Conservation (phyloP, 1,140 invertebrate species). For the Drosophila takahashii region DNA sequence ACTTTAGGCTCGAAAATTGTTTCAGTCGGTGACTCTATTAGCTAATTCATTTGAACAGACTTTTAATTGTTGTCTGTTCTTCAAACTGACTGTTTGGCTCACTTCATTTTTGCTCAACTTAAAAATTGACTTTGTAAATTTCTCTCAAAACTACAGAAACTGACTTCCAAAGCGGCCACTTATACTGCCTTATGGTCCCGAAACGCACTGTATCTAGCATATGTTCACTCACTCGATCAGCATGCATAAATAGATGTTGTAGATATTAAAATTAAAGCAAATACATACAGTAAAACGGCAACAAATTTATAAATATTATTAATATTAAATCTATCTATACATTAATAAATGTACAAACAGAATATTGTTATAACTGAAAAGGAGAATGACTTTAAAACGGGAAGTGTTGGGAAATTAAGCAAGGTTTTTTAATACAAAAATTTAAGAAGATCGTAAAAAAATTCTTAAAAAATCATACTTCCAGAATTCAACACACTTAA, state of each 20-base stretch:
- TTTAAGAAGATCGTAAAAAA: no score
- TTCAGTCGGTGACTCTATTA: neutral
- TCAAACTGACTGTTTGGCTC: neutral
- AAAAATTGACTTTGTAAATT: neutral
- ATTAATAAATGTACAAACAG: slow-evolving; percentile 54
- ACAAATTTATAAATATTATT: slow-evolving; percentile 54
- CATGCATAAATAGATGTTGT: slow-evolving; percentile 46
- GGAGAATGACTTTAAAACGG: neutral
- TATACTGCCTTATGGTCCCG: neutral
- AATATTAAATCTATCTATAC: slow-evolving; percentile 40
- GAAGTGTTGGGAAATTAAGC: neutral
- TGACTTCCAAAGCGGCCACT: slow-evolving; percentile 2
- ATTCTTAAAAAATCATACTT: no score
- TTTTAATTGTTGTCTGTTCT: slow-evolving; percentile 4
- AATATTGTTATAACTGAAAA: slow-evolving; percentile 29
- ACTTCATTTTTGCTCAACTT: neutral
- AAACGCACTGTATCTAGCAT: slow-evolving; percentile 16
- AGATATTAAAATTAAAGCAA: slow-evolving; percentile 67
- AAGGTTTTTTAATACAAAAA: neutral
- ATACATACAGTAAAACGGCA: slow-evolving; percentile 52
- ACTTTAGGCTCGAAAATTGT: slow-evolving; percentile 10
- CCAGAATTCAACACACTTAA: no score
- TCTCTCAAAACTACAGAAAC: neutral
- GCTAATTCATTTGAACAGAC: neutral
- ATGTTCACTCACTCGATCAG: neutral